Evolutionary conservation across 2,888 invertebrate genomes (phyloP).

Genomic region (Cephus rjabovi): DNA sequence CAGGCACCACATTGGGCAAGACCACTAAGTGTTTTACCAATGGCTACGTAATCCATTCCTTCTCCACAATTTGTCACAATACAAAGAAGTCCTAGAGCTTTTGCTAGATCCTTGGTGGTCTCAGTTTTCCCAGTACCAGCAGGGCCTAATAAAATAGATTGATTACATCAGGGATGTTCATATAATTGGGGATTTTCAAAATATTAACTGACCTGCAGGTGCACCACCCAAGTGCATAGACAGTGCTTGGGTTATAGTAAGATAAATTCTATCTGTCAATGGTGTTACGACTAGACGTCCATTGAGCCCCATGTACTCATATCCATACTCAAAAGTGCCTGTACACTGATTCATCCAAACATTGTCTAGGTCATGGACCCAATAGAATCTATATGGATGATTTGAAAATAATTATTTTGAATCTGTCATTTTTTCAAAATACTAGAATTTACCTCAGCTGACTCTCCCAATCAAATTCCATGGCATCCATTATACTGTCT

Average conservation of each 20-base stretch:
- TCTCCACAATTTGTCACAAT: slow-evolving; percentile 94
- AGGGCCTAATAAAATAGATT: slow-evolving; percentile 68
- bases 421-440: background rate
- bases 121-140: slow-evolving; percentile 92
- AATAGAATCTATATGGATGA: slow-evolving; percentile 75
- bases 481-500: slow-evolving; percentile 83
- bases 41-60: slow-evolving; percentile 91
- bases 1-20: slow-evolving; percentile 91
- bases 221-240: slow-evolving; percentile 93
- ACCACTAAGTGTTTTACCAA: slow-evolving; percentile 81
- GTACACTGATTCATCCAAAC: slow-evolving; percentile 87
- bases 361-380: slow-evolving; percentile 85
- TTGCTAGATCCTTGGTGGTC: slow-evolving; percentile 91
- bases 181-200: background rate
- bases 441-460: slow-evolving; percentile 73
- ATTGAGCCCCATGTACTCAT: slow-evolving; percentile 95
- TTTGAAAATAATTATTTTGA: background rate
- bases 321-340: slow-evolving; percentile 90
- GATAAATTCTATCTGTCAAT: slow-evolving; percentile 90
- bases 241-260: slow-evolving; percentile 92
- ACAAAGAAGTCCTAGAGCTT: slow-evolving; percentile 85
- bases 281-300: slow-evolving; percentile 93
- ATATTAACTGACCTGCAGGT: slow-evolving; percentile 75
- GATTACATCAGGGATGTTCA: background rate
- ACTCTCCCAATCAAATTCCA: slow-evolving; percentile 95